These are phyloP conservation scores for Doryteuthis pealeii DNA, from an alignment of 1,140 invertebrate species.

Conservation along the genomic window DNA sequence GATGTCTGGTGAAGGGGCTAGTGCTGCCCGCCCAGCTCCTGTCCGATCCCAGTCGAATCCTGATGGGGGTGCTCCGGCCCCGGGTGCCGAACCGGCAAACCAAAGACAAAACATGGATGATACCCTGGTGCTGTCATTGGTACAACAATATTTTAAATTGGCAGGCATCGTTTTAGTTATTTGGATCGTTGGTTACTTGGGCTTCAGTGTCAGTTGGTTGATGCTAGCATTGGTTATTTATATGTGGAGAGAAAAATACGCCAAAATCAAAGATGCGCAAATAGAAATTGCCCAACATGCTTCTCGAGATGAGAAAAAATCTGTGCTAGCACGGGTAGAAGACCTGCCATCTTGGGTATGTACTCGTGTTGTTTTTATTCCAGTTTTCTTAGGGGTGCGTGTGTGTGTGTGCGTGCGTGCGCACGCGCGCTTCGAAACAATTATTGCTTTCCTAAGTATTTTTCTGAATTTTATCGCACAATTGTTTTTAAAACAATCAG, in stretches of 20 bases:
- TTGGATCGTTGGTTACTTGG: slow-evolving; percentile 83
- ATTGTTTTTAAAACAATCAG: too few species aligned
- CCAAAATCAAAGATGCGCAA: slow-evolving; percentile 73
- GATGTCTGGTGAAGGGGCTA: background rate
- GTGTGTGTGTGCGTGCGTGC: too few species aligned
- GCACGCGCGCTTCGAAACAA: too few species aligned
- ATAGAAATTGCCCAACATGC: slow-evolving; percentile 78
- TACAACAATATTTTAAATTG: slow-evolving; percentile 47
- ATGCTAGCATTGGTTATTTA: slow-evolving; percentile 78
- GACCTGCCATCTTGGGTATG: slow-evolving; percentile 88
- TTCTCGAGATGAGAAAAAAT: slow-evolving; percentile 81
- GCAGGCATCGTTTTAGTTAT: slow-evolving; percentile 45
- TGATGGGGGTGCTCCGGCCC: background rate
- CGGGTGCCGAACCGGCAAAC: background rate
- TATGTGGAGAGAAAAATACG: slow-evolving; percentile 78
- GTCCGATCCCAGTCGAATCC: background rate
- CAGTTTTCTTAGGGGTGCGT: background rate
- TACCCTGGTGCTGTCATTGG: slow-evolving; percentile 37
- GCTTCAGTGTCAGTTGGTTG: slow-evolving; percentile 84
- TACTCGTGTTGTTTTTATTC: background rate
- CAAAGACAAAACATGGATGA: slow-evolving; percentile 36
- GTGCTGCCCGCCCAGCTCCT: background rate
- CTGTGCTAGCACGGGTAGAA: slow-evolving; percentile 78
- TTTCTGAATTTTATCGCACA: too few species aligned
- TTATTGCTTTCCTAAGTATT: too few species aligned